Base-by-base conservation (phyloP, 1,140 invertebrate species). In the Pentalonia nigronervosa region DNA sequence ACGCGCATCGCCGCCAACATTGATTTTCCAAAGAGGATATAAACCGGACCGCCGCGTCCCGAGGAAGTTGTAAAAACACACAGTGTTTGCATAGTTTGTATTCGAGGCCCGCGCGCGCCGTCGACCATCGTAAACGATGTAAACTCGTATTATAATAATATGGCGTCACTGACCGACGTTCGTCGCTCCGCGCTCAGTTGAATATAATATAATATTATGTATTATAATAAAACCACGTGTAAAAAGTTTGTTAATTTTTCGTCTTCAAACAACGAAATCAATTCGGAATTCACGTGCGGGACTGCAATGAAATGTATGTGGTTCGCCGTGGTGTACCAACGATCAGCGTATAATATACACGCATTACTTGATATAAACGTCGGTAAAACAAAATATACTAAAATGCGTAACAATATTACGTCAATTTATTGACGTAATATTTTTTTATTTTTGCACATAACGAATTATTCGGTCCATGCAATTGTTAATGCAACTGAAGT, bases 21-120 rank as follows among this genome's bases (percentile, higher is more conserved):
- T 95, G 95, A 95, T 95, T 95, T 95, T 95, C 95, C 95, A 95
- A 95, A 95, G 95, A 95, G 95, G 95, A 95, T 96, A 95, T 96
- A 95, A 95, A 95, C 95, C 96, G 41, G 36, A 45, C 14, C 25
- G 2, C 25, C 89, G 25, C 11, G 36, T 17, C 11, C 7, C 89
- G 17, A 1, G 25, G 53, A 67, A 60, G 20, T 90, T 88, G 2
- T 23, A 60, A 45, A 89, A 48, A 7, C 7, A 17, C 50, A 7
- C 14, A 1, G 45, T 34, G 87, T 21, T 86, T 45, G 6, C 9
- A 53, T 17, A 25, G 30, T n/a, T 47, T 17, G 30, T 48, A 47
- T 6, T 14, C 30, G 86, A 17, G 47, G 7, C 47, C 47, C n/a
- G n/a, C 45, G 47, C n/a, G 30, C 86, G 17, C 17, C 47, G n/a